Conservation (phyloP, 2,888 invertebrate species). For the Melolontha melolontha region DNA sequence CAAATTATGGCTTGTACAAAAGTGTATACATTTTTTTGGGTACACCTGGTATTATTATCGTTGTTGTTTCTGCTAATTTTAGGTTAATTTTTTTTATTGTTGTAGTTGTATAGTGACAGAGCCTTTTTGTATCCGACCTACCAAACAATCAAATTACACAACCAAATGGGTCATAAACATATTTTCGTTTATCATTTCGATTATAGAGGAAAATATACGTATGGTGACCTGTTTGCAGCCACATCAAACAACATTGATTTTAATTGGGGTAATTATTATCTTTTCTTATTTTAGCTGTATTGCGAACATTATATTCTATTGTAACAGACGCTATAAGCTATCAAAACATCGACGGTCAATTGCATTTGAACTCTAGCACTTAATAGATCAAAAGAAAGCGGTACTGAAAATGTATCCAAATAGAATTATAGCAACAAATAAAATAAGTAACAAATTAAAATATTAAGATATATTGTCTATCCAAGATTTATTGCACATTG, state of each 20-base stretch:
- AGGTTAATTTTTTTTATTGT: slow-evolving; percentile 36
- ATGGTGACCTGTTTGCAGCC: slow-evolving; percentile 64
- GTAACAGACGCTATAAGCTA: no score
- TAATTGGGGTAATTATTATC: slow-evolving; percentile 54
- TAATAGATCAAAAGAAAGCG: no score
- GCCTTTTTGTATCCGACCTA: slow-evolving; percentile 66
- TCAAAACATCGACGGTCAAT: no score
- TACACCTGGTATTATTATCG: not conserved
- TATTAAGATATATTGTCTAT: no score
- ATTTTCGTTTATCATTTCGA: slow-evolving; percentile 68
- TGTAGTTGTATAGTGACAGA: slow-evolving; percentile 67
- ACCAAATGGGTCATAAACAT: slow-evolving; percentile 58
- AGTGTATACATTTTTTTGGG: no score
- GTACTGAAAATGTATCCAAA: no score
- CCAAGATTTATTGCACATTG: no score
- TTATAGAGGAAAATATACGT: slow-evolving; percentile 65
- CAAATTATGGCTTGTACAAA: no score
- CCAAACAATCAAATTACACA: slow-evolving; percentile 59
- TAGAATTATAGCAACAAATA: no score
- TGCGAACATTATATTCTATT: not conserved
- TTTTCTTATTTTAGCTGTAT: not conserved
- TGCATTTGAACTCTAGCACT: no score
- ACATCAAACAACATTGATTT: slow-evolving; percentile 55
- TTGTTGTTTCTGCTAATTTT: not conserved
- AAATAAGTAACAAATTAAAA: no score